Evolutionary conservation across 2,888 invertebrate species (phyloP), one percentile per base, ranked within the genome.

Genomic region (Ommatoiulus sabulosus): DNA sequence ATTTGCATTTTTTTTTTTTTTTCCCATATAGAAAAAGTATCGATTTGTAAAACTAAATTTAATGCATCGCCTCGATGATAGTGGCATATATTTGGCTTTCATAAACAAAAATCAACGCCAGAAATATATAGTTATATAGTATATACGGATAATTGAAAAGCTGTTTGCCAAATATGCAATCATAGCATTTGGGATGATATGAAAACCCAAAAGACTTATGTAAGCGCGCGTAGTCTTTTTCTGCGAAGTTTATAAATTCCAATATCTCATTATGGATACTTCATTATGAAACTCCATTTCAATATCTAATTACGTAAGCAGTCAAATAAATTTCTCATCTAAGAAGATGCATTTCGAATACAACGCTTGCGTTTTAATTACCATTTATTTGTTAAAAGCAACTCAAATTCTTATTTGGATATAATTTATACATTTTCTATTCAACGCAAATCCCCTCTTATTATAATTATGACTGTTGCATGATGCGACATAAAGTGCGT

Each of bases 21-120:
- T n/a, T n/a, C n/a, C n/a, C n/a, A 63, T 6, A 72, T 8, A 72
- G 1, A 72, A 20, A 72, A 72, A 72, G 20, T 72, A 72, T 72
- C 72, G 72, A 72, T 72, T 24, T 72, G 72, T 20, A 24, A 63
- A 72, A 72, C 63, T 63, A 72, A 15, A 52, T 24, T 24, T 72
- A 24, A 24, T 72, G 72, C 72, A 24, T 72, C 24, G 72, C 72
- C 8, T 20, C 5, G 72, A 72, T 72, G 72, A 20, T 72, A 72
- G 24, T 20, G 20, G 20, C 24, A 35, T 35, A 72, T 20, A 72
- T 72, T 72, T 72, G 20, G 72, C 72, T 72, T 72, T 7, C 20
- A 72, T 72, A 24, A 72, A 72, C 24, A 0, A 72, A 72, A 20
- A 72, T 72, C 72, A 72, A 72, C 72, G 20, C 20, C 0, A 7